These are phyloP conservation scores for Caenorhabditis macrosperma DNA, from an alignment of 2,888 invertebrate species.

Conservation along the genomic window DNA sequence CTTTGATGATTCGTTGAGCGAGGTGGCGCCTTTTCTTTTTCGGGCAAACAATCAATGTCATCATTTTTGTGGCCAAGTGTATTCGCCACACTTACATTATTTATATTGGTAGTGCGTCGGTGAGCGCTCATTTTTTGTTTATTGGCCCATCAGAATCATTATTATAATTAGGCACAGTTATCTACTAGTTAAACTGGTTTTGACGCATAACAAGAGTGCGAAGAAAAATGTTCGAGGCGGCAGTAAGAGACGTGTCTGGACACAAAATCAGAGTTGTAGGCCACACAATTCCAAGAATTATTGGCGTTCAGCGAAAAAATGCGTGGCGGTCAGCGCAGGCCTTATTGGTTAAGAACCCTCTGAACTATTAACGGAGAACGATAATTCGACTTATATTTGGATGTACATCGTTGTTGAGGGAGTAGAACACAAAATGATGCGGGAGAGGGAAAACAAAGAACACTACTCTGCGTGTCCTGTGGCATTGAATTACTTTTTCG, in stretches of 20 bases:
- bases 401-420: background rate
- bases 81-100: slow-evolving; percentile 19
- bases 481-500: slow-evolving; percentile 51
- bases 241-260: background rate
- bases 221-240: background rate
- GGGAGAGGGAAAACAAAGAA: slow-evolving; percentile 3
- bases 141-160: slow-evolving; percentile 20
- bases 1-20: slow-evolving; percentile 11
- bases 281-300: background rate
- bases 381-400: background rate
- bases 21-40: slow-evolving; percentile 27
- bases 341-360: too few species aligned
- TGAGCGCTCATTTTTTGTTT: slow-evolving; percentile 25
- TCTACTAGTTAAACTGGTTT: slow-evolving; percentile 25
- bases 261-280: background rate
- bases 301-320: too few species aligned
- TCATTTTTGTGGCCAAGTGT: slow-evolving; percentile 44
- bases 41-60: slow-evolving; percentile 57
- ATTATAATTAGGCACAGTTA: slow-evolving; percentile 32
- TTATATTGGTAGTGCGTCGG: slow-evolving; percentile 23
- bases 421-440: slow-evolving; percentile 10
- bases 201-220: background rate
- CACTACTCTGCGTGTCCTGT: slow-evolving; percentile 20
- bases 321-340: too few species aligned
- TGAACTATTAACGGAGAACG: too few species aligned